Conservation (phyloP, 2,888 invertebrate genomes). For the Hypena proboscidalis region DNA sequence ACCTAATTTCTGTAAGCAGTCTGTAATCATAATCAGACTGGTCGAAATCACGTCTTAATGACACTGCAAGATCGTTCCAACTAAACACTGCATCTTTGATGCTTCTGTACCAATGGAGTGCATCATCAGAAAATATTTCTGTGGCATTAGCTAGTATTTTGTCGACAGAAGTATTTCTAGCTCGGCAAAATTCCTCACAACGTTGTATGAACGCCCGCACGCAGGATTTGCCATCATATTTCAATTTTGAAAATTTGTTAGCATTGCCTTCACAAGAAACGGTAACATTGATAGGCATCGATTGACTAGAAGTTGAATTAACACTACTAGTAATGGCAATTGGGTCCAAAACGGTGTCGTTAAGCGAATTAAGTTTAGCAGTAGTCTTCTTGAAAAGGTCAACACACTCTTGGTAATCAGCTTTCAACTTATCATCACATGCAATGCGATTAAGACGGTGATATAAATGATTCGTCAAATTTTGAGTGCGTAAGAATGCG, state of each 20-base stretch:
- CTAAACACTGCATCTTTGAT: constrained; percentile 3
- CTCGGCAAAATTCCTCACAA: constrained; percentile 12
- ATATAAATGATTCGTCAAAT: background rate
- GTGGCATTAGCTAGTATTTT: constrained; percentile 9
- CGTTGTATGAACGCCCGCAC: constrained; percentile 21
- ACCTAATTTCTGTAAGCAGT: background rate
- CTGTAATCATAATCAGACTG: too few relatives aligned
- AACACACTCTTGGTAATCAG: background rate
- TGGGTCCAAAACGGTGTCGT: background rate
- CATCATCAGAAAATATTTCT: constrained; percentile 24
- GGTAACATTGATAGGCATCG: too few relatives aligned
- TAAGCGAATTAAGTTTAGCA: background rate
- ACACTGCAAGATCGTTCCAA: too few relatives aligned
- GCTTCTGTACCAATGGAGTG: constrained; percentile 35
- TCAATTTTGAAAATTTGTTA: constrained; percentile 3
- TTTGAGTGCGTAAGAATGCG: background rate
- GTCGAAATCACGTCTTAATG: too few relatives aligned
- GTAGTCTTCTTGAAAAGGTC: background rate
- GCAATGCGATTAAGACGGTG: constrained; percentile 6
- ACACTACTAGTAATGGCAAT: background rate
- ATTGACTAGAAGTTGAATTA: background rate
- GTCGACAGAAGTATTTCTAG: constrained; percentile 8
- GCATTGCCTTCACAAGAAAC: too few relatives aligned
- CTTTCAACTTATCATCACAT: background rate
- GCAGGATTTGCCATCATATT: constrained; percentile 20